Evolutionary conservation across 2,113 vertebrate genomes (phyloP), one percentile per base, ranked within the genome.

Genomic region (Neogobius melanostomus): DNA sequence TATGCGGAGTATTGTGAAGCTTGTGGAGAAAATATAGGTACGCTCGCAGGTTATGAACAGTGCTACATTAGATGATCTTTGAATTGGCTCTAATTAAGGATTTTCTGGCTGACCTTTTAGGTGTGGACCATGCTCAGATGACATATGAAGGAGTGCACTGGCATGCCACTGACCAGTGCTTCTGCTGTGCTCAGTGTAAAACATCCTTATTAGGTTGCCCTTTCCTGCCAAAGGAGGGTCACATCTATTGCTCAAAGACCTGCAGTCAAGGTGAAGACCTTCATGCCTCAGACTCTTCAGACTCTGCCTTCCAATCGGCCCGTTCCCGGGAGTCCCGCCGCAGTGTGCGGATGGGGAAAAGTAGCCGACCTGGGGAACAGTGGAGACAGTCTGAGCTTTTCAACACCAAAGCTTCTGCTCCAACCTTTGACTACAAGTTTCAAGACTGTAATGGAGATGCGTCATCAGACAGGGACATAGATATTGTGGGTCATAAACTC

Each of bases 51-150:
- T 64, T 64, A 2, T 50, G 9, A 48, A 64, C 47, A 4, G 28
- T 36, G 28, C 28, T 36, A 17, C 10, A 48, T 14, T 47, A 5
- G 12, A n/a, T 46, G 36, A 9, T 16, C 4, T 21, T 11, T 63
- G 60, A 44, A 15, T 11, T 14, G 7, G 8, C 43, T 60, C 6
- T 42, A 61, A 6, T 7, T 11, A 45, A 45, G 7, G 12, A 14
- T 17, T 11, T 54, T 68, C 64, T 17, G 2, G 8, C 7, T 42
- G 2, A 51, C 62, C 11, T 0, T 74, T 52, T 63, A 99, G 97
- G 97, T 61, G 96, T 99, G 15, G 97, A 99, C 84, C 96, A 98
- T 0, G 97, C 96, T 8, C 97, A 98, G 90, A 98, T 99, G 97
- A 97, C 96, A 72, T 98, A 98, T 0, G 95, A 97, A 1, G 96